Evolutionary conservation across 2,113 vertebrate species (phyloP), one percentile per base, ranked within the genome.

Genomic region (Lipotes vexillifer): DNA sequence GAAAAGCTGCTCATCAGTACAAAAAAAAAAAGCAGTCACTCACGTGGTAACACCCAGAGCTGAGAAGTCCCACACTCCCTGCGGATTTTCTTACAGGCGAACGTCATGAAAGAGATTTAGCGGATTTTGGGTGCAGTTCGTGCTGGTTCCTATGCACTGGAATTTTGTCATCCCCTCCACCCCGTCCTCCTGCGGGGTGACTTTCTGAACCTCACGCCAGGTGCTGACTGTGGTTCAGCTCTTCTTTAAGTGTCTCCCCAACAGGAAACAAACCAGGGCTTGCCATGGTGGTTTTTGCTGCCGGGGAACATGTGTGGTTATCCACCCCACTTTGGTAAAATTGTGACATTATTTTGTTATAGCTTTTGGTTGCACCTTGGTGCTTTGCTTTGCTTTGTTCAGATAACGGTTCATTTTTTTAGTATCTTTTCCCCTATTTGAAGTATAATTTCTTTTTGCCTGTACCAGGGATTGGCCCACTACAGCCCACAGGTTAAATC

Each of bases 291-390:
- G 82, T 13, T 71, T 71, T 9, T 8, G 18, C 89, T 52, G 27
- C 69, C 0, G 0, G 29, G 55, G 41, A 77, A 7, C 25, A 33
- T 2, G 2, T 8, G 0, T 63, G 75, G 4, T 52, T 74, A 5
- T 78, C 44, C 8, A 25, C 13, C 52, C 68, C 49, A 52, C 29
- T 75, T 46, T 1, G 36, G 55, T 72, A 71, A 21, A 59, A 63
- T 10, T 44, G 15, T 59, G 65, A 59, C 21, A 6, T 52, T 33
- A 1, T 41, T 87, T 69, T 74, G 15, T 68, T 15, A 29, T 8
- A 33, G 3, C 72, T 52, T 75, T 82, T 75, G 36, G 61, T 44
- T 63, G 21, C 44, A 29, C 65, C 44, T 49, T 29, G 23, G 6
- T 72, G n/a, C 93, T 77, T 61, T 27, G 25, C 65, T 61, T 20